Percentiles rank a stretch among this genome's conserved stretches.
Conservation (phyloP, 2,113 vertebrate genomes). For the Agapornis roseicollis region DNA sequence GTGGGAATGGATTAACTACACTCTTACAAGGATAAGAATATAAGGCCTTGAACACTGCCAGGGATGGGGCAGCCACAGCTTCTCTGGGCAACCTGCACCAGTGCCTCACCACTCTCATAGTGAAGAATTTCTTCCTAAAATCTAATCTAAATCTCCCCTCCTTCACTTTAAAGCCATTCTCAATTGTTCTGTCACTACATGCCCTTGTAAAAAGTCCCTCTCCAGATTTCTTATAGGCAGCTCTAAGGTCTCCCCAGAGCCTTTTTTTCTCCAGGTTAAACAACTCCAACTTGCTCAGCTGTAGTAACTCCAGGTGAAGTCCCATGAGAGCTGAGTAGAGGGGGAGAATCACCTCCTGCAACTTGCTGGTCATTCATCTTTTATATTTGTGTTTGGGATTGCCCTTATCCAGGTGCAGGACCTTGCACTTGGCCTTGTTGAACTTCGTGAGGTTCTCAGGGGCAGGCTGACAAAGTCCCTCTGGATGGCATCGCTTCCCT, state of each 20-base stretch:
- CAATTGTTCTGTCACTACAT: neutral
- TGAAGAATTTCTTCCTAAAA: neutral
- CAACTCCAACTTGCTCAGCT: neutral
- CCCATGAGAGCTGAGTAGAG: neutral
- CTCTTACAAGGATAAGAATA: neutral
- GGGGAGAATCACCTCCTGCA: neutral
- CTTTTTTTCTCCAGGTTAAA: neutral
- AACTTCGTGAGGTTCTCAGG: neutral
- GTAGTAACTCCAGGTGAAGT: neutral
- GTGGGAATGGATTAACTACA: neutral
- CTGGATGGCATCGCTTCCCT: neutral
- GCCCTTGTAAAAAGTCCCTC: neutral
- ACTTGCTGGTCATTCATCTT: neutral
- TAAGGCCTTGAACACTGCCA: neutral
- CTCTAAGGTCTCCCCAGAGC: neutral
- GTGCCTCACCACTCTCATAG: neutral
- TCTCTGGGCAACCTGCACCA: neutral
- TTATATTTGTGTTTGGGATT: neutral
- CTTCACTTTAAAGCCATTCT: neutral
- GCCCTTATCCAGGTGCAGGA: neutral
- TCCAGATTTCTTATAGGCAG: neutral
- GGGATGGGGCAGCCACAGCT: neutral
- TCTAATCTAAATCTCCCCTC: neutral
- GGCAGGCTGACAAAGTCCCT: neutral
- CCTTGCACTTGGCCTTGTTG: neutral